phyloP scores from a whole-genome alignment of 1,140 invertebrate species.

The Notospermus geniculatus region DNA sequence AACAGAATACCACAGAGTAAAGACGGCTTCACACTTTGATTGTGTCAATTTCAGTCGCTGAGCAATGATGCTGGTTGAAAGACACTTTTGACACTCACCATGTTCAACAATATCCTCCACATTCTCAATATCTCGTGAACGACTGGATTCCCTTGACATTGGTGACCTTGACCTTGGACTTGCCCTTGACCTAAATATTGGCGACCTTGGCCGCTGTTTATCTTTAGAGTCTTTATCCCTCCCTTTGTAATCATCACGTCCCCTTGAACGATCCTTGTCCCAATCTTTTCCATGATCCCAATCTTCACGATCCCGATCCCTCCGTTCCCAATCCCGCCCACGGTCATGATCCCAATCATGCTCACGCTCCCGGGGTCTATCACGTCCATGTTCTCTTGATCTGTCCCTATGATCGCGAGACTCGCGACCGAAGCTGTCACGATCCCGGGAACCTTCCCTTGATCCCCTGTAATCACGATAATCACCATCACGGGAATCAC shows the following conservation, averaged over 20 bases:
- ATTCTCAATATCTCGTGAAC: too few species aligned
- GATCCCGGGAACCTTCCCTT: conserved; percentile 21
- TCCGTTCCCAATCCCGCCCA: conserved; percentile 44
- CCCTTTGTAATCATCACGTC: conserved; percentile 32
- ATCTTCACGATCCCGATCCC: conserved; percentile 27
- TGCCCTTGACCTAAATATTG: conserved; percentile 23
- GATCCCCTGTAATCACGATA: conserved; percentile 15
- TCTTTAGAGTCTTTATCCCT: conserved; percentile 22
- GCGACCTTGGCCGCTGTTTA: conserved; percentile 26
- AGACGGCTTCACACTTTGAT: too few species aligned
- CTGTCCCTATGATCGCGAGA: conserved; percentile 21
- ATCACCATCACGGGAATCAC: conserved; percentile 10
- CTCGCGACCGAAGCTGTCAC: conserved; percentile 25
- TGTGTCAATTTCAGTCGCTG: too few species aligned
- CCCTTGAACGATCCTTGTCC: conserved; percentile 30
- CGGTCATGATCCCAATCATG: conserved; percentile 43
- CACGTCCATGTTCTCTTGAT: conserved; percentile 23
- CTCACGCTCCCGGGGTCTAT: conserved; percentile 18
- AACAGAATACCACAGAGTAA: too few species aligned
- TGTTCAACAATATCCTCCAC: too few species aligned
- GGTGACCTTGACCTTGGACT: conserved; percentile 32
- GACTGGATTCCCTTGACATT: neutral
- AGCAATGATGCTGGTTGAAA: too few species aligned
- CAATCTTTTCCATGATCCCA: conserved; percentile 40
- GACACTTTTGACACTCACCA: too few species aligned